These are phyloP conservation scores for Panagrolaimus sp. DNA, from an alignment of 1,140 invertebrate genomes.

Conservation along the genomic window DNA sequence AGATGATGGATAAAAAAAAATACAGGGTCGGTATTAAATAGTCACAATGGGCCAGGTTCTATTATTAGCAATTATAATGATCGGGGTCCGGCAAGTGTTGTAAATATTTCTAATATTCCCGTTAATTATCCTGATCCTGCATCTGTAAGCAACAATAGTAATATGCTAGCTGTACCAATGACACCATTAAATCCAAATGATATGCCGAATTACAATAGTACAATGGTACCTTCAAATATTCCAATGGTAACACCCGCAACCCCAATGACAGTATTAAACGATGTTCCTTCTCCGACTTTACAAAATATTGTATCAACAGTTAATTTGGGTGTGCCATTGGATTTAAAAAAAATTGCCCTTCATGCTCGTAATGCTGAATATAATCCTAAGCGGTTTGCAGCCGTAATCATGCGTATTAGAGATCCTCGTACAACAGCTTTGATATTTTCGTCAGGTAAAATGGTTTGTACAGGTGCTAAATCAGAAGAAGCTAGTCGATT, in stretches of 20 bases:
- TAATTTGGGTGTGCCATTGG: too few species aligned
- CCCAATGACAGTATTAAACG: conserved; percentile 31
- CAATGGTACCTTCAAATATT: conserved; percentile 29
- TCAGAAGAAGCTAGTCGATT: conserved; percentile 71
- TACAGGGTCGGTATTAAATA: conserved; percentile 26
- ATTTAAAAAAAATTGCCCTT: conserved; percentile 90
- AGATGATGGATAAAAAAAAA: not conserved
- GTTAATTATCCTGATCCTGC: conserved; percentile 29
- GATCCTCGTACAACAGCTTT: conserved; percentile 94
- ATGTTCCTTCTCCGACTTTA: conserved; percentile 47
- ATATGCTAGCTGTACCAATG: conserved; percentile 39
- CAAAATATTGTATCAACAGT: conserved; percentile 58
- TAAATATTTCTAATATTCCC: conserved; percentile 23
- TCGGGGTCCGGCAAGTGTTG: conserved; percentile 25
- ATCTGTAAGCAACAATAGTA: conserved; percentile 39
- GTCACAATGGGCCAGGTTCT: conserved; percentile 40
- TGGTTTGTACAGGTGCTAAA: conserved; percentile 76
- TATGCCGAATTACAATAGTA: conserved; percentile 7
- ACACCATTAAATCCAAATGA: conserved; percentile 26
- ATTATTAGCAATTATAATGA: conserved; percentile 28
- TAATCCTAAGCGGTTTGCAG: conserved; percentile 98
- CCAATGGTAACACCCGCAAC: conserved; percentile 36
- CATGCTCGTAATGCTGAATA: conserved; percentile 99
- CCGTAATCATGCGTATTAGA: conserved; percentile 97
- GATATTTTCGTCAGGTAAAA: conserved; percentile 21